These are phyloP conservation scores for Ctenomys sociabilis DNA, from an alignment of 2,113 vertebrate species.

Conservation along the genomic window DNA sequence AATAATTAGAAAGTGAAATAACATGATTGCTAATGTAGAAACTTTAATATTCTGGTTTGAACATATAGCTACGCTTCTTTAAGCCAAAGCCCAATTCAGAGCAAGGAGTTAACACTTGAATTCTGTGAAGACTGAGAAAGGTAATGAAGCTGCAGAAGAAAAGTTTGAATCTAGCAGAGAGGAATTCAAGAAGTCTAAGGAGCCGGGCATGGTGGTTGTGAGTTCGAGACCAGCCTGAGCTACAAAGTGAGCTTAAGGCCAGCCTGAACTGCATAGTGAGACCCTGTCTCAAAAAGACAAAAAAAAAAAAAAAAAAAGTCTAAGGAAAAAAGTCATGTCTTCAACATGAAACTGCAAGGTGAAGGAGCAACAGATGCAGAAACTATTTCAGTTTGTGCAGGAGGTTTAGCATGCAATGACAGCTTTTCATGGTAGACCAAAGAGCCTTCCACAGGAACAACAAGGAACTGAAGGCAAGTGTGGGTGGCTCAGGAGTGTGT, in stretches of 20 bases:
- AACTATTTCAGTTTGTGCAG: too few species aligned
- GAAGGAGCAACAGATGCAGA: not conserved
- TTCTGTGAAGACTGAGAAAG: not conserved
- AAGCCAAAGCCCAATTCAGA: not conserved
- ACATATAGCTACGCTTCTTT: not conserved
- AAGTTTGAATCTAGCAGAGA: not conserved
- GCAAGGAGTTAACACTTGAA: not conserved
- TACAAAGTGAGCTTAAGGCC: too few species aligned
- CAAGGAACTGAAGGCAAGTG: not conserved
- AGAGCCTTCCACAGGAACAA: not conserved
- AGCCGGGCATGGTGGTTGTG: too few species aligned
- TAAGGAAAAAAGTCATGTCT: not conserved
- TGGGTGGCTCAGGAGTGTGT: not conserved
- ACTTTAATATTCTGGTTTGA: not conserved
- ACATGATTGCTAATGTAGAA: not conserved
- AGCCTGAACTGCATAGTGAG: too few species aligned
- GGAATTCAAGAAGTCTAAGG: not conserved
- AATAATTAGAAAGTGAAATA: not conserved
- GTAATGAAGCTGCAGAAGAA: not conserved
- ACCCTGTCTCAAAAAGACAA: too few species aligned
- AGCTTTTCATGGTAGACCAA: not conserved
- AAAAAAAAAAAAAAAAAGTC: too few species aligned
- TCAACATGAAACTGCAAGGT: not conserved
- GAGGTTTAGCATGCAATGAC: not conserved
- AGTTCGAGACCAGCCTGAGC: too few species aligned